A percentile compares a stretch with the other conserved stretches of the same genome.
These are phyloP conservation scores for Agonopterix subpropinquella DNA, from an alignment of 2,888 invertebrate genomes.

Conservation along the genomic window DNA sequence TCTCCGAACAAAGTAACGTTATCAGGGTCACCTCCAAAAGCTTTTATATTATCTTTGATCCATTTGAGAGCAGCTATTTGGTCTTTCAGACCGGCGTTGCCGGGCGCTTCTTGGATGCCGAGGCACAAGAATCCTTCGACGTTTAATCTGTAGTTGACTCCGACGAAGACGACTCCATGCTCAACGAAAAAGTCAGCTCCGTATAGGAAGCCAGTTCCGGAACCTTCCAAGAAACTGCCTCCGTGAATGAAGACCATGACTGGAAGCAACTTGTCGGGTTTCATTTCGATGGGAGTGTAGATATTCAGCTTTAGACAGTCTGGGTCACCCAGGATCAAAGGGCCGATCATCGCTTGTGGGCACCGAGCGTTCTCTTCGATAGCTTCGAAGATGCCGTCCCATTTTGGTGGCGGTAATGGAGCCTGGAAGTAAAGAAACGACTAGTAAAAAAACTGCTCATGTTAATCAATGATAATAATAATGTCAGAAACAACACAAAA, in stretches of 20 bases:
- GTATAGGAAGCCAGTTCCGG: conserved; percentile 73
- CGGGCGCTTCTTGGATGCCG: conserved; percentile 77
- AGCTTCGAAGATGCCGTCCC: conserved; percentile 58
- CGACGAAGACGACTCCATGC: conserved; percentile 75
- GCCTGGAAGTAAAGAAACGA: conserved; percentile 42
- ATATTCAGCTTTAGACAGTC: conserved; percentile 60
- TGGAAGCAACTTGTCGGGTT: conserved; percentile 45
- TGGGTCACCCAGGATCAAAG: conserved; percentile 40
- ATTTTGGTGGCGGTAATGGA: conserved; percentile 52
- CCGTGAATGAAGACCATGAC: conserved; percentile 81
- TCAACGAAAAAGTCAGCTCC: conserved; percentile 77
- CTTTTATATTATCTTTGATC: conserved; percentile 52
- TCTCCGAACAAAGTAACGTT: conserved; percentile 63
- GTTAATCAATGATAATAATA: no score
- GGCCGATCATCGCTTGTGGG: conserved; percentile 43
- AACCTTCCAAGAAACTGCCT: conserved; percentile 77
- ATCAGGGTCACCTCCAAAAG: conserved; percentile 58
- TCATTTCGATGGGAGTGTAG: conserved; percentile 37
- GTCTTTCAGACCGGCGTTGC: conserved; percentile 78
- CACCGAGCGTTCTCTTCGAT: conserved; percentile 57
- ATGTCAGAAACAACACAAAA: no score
- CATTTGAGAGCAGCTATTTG: conserved; percentile 61
- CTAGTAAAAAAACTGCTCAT: background rate
- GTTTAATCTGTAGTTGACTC: conserved; percentile 76
- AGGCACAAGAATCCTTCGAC: conserved; percentile 79